A percentile compares a stretch with the other conserved stretches of the same genome.
Conservation (phyloP, 2,113 vertebrate species). For the Nerophis lumbriciformis region DNA sequence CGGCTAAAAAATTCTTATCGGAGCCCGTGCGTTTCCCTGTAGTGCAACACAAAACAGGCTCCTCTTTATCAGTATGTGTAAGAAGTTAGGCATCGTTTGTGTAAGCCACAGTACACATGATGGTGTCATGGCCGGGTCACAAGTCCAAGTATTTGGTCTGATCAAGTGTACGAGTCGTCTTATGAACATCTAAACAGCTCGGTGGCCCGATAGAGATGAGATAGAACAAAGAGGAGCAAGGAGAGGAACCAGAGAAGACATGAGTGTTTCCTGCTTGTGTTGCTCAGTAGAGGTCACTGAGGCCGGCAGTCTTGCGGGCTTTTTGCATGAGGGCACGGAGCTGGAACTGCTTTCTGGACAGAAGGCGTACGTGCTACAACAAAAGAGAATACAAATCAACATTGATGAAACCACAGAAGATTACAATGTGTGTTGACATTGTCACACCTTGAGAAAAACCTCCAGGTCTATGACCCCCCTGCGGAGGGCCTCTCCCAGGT, state of each 20-base stretch:
- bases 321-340: slow-evolving; percentile 98
- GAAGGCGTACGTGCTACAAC: slow-evolving; percentile 89
- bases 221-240: slow-evolving; percentile 19
- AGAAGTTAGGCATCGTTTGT: slow-evolving; percentile 1
- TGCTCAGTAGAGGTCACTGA: slow-evolving; percentile 93
- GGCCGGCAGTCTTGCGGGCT: slow-evolving; percentile 95
- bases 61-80: slow-evolving; percentile 5
- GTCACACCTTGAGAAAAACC: slow-evolving; percentile 97
- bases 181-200: slow-evolving; percentile 13
- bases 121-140: slow-evolving; percentile 3
- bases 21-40: slow-evolving; percentile 8
- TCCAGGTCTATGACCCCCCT: slow-evolving; percentile 95
- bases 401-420: background rate
- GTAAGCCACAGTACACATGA: slow-evolving; percentile 6
- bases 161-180: slow-evolving; percentile 13
- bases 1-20: slow-evolving; percentile 7
- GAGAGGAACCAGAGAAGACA: slow-evolving; percentile 26
- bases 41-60: slow-evolving; percentile 1
- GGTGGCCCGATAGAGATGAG: slow-evolving; percentile 24
- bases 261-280: slow-evolving; percentile 23
- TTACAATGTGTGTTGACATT: background rate
- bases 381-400: slow-evolving; percentile 13
- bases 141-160: slow-evolving; percentile 14
- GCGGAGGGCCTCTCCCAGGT: slow-evolving; percentile 92
- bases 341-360: slow-evolving; percentile 98